phyloP scores from a whole-genome alignment of 2,888 invertebrate genomes.

The Eledona agricola region DNA sequence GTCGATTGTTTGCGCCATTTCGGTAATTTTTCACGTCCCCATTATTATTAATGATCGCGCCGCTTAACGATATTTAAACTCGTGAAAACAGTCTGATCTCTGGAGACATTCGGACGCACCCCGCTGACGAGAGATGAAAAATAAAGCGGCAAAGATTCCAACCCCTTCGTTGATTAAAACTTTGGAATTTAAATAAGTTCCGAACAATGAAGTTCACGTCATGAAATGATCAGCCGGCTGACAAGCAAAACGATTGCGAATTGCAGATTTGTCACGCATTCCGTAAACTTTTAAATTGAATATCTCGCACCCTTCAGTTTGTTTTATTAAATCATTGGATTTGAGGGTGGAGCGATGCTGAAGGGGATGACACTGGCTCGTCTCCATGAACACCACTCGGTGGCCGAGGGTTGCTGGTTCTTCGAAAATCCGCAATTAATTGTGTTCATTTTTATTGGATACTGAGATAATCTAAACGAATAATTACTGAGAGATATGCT shows the following conservation, averaged over 20 bases:
- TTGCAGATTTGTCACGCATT: constrained; percentile 62
- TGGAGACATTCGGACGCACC: constrained; percentile 24
- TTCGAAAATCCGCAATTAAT: no score
- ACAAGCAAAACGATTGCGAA: constrained; percentile 57
- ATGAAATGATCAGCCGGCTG: constrained; percentile 46
- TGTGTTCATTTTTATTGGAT: no score
- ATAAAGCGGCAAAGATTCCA: constrained; percentile 11
- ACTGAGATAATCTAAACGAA: no score
- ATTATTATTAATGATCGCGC: constrained; percentile 34
- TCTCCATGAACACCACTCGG: no score
- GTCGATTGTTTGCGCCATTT: constrained; percentile 25
- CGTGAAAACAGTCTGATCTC: constrained; percentile 31
- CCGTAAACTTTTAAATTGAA: constrained; percentile 63
- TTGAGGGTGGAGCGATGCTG: constrained; percentile 51
- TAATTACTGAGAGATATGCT: no score
- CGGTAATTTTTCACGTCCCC: constrained; percentile 41
- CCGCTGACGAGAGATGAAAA: constrained; percentile 11
- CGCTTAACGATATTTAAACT: constrained; percentile 26
- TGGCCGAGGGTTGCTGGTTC: no score
- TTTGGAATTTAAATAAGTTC: constrained; percentile 59
- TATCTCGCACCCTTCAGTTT: constrained; percentile 54
- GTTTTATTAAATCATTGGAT: constrained; percentile 60
- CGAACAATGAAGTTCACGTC: constrained; percentile 54
- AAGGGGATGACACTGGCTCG: no score
- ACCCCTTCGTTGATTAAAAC: constrained; percentile 51